Evolutionary conservation across 2,888 invertebrate genomes (phyloP).

Genomic region (Kuschelorhynchus macadamiae): DNA sequence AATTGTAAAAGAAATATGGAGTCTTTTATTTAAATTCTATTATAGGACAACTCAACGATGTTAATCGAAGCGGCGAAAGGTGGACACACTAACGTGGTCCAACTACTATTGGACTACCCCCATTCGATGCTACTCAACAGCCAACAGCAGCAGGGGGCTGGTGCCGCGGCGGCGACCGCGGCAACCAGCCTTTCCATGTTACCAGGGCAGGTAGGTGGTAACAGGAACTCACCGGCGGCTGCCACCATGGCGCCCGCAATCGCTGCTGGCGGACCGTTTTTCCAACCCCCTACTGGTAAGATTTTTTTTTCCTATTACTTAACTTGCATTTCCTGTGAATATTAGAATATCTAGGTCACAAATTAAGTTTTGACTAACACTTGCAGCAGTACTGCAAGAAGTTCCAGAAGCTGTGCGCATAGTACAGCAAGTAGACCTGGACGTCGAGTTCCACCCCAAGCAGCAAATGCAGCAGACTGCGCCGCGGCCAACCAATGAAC

Average conservation of each 20-base stretch:
- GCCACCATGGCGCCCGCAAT: conserved; percentile 60
- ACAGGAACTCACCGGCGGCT: conserved; percentile 64
- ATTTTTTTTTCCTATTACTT: background rate
- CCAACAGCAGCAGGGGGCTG: conserved; percentile 63
- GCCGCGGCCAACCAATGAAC: conserved; percentile 42
- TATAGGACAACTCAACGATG: conserved; percentile 95
- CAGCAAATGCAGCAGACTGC: conserved; percentile 60
- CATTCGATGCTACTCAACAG: conserved; percentile 85
- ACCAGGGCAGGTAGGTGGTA: conserved; percentile 64
- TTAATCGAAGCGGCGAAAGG: conserved; percentile 98
- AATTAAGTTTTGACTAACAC: background rate
- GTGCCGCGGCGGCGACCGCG: conserved; percentile 57
- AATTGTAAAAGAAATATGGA: no score
- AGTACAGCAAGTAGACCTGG: conserved; percentile 69
- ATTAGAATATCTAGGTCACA: no score
- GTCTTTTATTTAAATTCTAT: no score
- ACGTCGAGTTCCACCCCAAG: conserved; percentile 55
- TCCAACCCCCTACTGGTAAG: conserved; percentile 62
- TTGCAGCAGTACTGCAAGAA: conserved; percentile 71
- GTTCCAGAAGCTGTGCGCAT: conserved; percentile 74
- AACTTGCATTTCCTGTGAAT: background rate
- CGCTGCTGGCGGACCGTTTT: conserved; percentile 66
- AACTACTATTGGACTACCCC: conserved; percentile 94
- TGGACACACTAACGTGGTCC: conserved; percentile 96
- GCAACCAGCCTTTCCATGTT: conserved; percentile 65